These are phyloP conservation scores for Elanoides forficatus DNA, from an alignment of 2,113 vertebrate species.

Conservation along the genomic window DNA sequence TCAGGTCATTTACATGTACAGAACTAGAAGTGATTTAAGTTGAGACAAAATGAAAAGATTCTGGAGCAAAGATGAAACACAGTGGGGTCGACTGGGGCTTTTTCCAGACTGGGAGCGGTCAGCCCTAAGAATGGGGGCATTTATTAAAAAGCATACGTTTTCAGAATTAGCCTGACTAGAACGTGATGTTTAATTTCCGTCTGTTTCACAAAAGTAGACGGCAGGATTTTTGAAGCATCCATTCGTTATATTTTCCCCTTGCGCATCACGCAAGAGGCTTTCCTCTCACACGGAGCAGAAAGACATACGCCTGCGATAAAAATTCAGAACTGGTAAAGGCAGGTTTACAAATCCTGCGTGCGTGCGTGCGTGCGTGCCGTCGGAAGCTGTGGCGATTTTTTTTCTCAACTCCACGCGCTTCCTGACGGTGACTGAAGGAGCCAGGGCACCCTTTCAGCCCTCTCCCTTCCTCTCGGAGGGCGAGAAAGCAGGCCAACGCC, in stretches of 20 bases:
- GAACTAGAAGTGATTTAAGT: neutral
- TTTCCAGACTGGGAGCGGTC: neutral
- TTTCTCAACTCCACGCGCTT: neutral
- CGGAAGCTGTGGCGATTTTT: neutral
- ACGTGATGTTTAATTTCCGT: neutral
- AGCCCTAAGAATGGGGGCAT: neutral
- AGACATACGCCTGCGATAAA: neutral
- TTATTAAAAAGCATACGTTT: neutral
- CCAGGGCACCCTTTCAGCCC: fast-evolving
- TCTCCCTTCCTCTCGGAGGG: neutral
- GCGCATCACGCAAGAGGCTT: neutral
- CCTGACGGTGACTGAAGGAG: neutral
- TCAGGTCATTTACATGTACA: neutral
- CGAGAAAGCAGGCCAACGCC: neutral
- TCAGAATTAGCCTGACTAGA: neutral
- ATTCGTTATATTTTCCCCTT: neutral
- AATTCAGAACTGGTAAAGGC: neutral
- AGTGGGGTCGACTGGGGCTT: neutral
- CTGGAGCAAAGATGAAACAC: neutral
- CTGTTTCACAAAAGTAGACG: neutral
- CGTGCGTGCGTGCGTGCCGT: neutral
- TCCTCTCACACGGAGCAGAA: neutral
- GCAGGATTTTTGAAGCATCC: neutral
- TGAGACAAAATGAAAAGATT: neutral
- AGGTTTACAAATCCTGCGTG: neutral